Conservation (phyloP, 2,797 vertebrate species). For the Sebastes variabilis region DNA sequence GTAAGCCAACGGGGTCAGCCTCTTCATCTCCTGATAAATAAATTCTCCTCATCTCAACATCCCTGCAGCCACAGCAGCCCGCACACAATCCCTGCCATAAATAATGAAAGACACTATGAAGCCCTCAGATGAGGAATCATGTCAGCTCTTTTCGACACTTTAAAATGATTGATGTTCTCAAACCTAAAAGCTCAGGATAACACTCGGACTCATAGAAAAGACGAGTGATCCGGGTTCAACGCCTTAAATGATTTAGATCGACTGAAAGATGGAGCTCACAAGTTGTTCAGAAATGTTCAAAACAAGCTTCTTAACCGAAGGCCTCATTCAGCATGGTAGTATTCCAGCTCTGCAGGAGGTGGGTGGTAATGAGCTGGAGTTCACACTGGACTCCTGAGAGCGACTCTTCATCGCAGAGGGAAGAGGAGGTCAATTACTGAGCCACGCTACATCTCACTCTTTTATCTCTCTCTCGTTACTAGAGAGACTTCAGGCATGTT, state of each 20-base stretch:
- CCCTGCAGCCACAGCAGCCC: slow-evolving; percentile 13
- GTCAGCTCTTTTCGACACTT: slow-evolving; percentile 26
- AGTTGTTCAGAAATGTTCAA: slow-evolving; percentile 10
- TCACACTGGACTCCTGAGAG: slow-evolving; percentile 27
- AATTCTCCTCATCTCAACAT: slow-evolving; percentile 26
- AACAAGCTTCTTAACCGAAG: not conserved
- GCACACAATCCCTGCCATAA: slow-evolving; percentile 42
- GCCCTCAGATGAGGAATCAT: slow-evolving; percentile 6
- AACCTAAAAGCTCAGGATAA: slow-evolving; percentile 7
- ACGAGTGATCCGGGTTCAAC: not conserved
- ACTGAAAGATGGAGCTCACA: not conserved
- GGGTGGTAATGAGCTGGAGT: slow-evolving; percentile 30
- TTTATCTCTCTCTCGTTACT: slow-evolving; percentile 12
- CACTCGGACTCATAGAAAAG: not conserved
- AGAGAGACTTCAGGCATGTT: slow-evolving; percentile 2
- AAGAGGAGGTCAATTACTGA: slow-evolving; percentile 32
- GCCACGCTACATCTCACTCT: not conserved
- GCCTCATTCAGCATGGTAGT: not conserved
- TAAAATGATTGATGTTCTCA: slow-evolving; percentile 13
- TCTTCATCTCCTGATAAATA: slow-evolving; percentile 42
- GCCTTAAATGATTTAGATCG: slow-evolving; percentile 7
- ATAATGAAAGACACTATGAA: slow-evolving; percentile 48
- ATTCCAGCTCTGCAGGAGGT: slow-evolving; percentile 14
- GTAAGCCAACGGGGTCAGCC: slow-evolving; percentile 22
- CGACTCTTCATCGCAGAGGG: not conserved